phyloP scores from a whole-genome alignment of 2,888 invertebrate species.

The Chironomus riparius region DNA sequence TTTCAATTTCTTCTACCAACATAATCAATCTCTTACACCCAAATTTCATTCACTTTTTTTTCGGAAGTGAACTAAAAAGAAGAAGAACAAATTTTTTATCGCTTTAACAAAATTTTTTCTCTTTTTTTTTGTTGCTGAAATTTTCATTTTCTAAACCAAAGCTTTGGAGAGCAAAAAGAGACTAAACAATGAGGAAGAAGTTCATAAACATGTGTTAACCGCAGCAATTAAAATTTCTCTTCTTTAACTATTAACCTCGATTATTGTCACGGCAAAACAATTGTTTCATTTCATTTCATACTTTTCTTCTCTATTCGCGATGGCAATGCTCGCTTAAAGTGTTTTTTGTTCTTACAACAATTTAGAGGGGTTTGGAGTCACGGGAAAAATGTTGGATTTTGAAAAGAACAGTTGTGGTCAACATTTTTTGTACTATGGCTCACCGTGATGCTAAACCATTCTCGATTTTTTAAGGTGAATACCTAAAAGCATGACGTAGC shows the following conservation, averaged over 20 bases:
- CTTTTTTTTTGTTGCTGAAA: neutral
- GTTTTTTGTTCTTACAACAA: too few relatives aligned
- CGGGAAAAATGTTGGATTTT: too few relatives aligned
- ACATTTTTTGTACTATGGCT: too few relatives aligned
- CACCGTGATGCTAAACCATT: too few relatives aligned
- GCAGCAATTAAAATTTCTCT: slow-evolving; percentile 21
- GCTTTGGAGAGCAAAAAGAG: neutral
- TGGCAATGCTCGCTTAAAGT: too few relatives aligned
- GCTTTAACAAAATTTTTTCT: neutral
- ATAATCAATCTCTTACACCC: neutral
- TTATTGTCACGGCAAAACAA: slow-evolving; percentile 1
- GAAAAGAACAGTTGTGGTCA: too few relatives aligned
- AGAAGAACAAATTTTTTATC: neutral
- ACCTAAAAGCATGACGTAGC: too few relatives aligned
- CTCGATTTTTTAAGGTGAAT: too few relatives aligned
- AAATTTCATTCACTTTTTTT: neutral
- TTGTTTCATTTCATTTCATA: neutral
- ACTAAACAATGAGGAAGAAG: neutral
- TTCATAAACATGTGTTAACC: too few relatives aligned
- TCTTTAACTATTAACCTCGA: slow-evolving; percentile 13
- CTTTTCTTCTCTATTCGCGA: too few relatives aligned
- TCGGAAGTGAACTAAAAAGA: neutral
- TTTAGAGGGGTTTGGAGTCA: too few relatives aligned
- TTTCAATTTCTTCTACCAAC: neutral
- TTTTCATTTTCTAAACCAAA: slow-evolving; percentile 7